A percentile compares a stretch with the other conserved stretches of the same genome.
Conservation (phyloP, 2,113 vertebrate genomes). For the Isurus oxyrinchus region DNA sequence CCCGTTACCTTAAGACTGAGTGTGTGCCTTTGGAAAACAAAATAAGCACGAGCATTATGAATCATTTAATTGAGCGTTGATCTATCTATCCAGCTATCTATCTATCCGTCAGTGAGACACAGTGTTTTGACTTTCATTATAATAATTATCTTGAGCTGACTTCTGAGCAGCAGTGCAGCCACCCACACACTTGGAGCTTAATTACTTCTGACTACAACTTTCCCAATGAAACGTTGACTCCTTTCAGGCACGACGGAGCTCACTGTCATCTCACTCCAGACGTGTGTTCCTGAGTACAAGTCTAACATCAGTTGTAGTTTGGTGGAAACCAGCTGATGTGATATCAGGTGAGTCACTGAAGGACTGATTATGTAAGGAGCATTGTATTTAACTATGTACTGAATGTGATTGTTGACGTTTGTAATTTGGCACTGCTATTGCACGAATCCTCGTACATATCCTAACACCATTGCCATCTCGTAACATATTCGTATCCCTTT, state of each 20-base stretch:
- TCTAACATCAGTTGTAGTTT: not conserved
- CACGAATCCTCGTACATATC: not conserved
- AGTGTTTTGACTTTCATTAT: slow-evolving; percentile 31
- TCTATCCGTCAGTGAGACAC: slow-evolving; percentile 27
- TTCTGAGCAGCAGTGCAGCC: slow-evolving; percentile 23
- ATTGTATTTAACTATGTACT: not conserved
- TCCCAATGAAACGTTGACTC: not conserved
- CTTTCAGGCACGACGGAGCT: not conserved
- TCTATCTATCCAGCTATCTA: slow-evolving; percentile 15
- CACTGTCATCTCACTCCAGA: not conserved
- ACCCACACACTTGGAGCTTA: slow-evolving; percentile 15
- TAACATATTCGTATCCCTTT: not conserved
- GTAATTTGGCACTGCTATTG: not conserved
- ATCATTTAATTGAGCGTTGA: slow-evolving; percentile 21
- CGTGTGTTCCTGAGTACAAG: not conserved
- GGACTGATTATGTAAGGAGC: not conserved
- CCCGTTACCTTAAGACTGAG: not conserved
- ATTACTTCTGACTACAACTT: slow-evolving; percentile 32
- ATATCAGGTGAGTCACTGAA: not conserved
- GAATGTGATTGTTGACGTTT: not conserved
- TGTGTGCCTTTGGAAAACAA: not conserved
- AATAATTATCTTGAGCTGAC: slow-evolving; percentile 16
- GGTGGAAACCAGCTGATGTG: not conserved
- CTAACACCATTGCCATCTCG: not conserved
- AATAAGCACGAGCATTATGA: not conserved